Percentiles rank a stretch among this genome's conserved stretches.
Conservation (phyloP, 2,113 vertebrate species). For the Corydoras sp. region DNA sequence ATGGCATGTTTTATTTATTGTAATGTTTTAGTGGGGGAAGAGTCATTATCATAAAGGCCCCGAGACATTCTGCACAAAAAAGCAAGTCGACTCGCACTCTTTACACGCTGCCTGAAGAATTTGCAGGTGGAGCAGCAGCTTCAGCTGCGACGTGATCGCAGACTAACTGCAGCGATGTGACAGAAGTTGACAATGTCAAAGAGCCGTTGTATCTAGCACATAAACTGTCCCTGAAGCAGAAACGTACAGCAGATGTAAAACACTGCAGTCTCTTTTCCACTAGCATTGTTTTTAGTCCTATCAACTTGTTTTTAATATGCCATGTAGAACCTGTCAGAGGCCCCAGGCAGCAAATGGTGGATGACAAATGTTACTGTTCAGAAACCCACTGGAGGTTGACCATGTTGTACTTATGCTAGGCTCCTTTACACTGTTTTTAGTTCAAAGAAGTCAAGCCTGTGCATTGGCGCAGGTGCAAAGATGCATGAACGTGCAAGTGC, state of each 20-base stretch:
- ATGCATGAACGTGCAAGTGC: slow-evolving; percentile 5
- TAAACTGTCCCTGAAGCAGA: slow-evolving; percentile 77
- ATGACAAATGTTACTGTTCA: slow-evolving; percentile 53
- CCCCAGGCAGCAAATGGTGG: slow-evolving; percentile 54
- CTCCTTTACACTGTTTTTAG: slow-evolving; percentile 49
- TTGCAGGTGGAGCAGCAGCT: slow-evolving; percentile 33
- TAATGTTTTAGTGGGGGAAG: slow-evolving; percentile 64
- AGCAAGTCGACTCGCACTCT: slow-evolving; percentile 43
- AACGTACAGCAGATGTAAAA: slow-evolving; percentile 65
- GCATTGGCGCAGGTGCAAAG: slow-evolving; percentile 31
- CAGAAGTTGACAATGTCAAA: slow-evolving; percentile 74
- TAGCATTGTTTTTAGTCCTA: slow-evolving; percentile 58
- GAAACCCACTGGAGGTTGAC: slow-evolving; percentile 63
- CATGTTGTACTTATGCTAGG: slow-evolving; percentile 56
- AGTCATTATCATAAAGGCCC: slow-evolving; percentile 75
- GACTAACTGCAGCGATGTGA: slow-evolving; percentile 47
- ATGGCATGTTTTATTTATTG: slow-evolving; percentile 75
- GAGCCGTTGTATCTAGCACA: slow-evolving; percentile 60
- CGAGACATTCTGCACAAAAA: slow-evolving; percentile 64
- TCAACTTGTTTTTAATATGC: slow-evolving; percentile 54
- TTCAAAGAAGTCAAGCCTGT: slow-evolving; percentile 55
- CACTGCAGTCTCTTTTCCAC: slow-evolving; percentile 48
- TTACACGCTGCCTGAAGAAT: slow-evolving; percentile 31
- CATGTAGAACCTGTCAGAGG: slow-evolving; percentile 62
- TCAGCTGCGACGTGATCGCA: slow-evolving; percentile 20